Evolutionary conservation across 2,113 vertebrate species (phyloP), one percentile per base, ranked within the genome.

Genomic region (Xiphorhynchus elegans): DNA sequence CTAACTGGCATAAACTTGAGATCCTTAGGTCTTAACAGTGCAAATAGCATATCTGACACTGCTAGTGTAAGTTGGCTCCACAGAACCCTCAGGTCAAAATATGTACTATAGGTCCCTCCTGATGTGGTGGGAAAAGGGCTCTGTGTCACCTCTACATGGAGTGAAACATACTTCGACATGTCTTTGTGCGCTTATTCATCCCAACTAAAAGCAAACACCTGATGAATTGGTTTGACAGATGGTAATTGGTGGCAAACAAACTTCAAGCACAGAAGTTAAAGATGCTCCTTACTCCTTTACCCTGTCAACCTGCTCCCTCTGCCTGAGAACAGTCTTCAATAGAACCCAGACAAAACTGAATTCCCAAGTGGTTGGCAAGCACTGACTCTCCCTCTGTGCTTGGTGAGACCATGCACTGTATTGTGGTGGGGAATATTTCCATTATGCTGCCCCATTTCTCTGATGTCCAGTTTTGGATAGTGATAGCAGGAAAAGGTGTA

Each of bases 321-420:
- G 0, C 33, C 31, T 66, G 21, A 77, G 42, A 59, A 49, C 14
- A 25, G 13, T 53, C 46, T 84, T 67, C n/a, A 23, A 3, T 53
- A 81, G 69, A 77, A 55, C 33, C 28, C 21, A 23, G 55, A 53
- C 35, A 63, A 86, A 84, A 42, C 9, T n/a, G 11, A 67, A 74
- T 64, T 87, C 33, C n/a, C 1, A 4, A 68, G 31, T 13, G 33
- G 21, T 1, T 70, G 24, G 35, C 29, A 52, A 84, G 29, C 13
- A 40, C 12, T 7, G 60, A n/a, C 12, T 49, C 46, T 76, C 20
- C 63, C 7, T 62, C n/a, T 40, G 26, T 79, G 52, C 28, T 89
- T 62, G 20, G 17, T 69, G 33, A 53, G 55, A 23, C 17, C 12
- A 21, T 0, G 0, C 7, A 25, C 0, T 56, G 40, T 52, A 24